These are phyloP conservation scores for Echeneis naucrates DNA, from an alignment of 2,797 vertebrate species.

Conservation along the genomic window DNA sequence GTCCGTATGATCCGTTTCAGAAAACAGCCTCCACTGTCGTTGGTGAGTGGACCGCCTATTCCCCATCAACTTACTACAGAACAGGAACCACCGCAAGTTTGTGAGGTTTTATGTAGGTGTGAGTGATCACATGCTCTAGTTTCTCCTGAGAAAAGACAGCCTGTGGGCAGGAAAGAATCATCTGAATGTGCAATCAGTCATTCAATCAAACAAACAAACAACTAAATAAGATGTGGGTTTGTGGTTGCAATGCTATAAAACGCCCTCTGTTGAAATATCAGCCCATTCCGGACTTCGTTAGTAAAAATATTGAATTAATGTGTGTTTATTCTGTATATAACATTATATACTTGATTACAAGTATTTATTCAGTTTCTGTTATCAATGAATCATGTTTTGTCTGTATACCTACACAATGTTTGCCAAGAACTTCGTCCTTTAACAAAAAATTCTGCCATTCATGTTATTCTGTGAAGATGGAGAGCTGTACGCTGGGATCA, in stretches of 20 bases:
- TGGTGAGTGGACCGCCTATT: conserved; percentile 66
- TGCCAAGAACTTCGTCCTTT: not conserved
- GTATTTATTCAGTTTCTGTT: no score
- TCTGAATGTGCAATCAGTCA: conserved; percentile 1
- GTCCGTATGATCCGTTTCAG: conserved; percentile 86
- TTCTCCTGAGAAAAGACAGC: conserved; percentile 1
- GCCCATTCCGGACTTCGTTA: not conserved
- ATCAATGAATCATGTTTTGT: no score
- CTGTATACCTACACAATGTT: no score
- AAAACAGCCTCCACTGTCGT: conserved; percentile 83
- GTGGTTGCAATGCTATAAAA: not conserved
- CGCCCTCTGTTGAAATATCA: not conserved
- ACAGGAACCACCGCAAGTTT: not conserved
- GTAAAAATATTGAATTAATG: not conserved
- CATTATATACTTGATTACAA: no score
- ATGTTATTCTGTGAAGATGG: conserved; percentile 73
- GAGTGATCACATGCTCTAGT: not conserved
- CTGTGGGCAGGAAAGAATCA: not conserved
- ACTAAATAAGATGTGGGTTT: not conserved
- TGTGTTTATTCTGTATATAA: not conserved
- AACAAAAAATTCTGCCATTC: not conserved
- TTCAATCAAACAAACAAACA: conserved; percentile 11
- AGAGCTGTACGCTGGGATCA: conserved; percentile 86
- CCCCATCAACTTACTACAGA: conserved; percentile 3
- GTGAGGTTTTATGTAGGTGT: not conserved